Conservation (phyloP, 2,113 vertebrate species). For the Cinclus mexicanus region DNA sequence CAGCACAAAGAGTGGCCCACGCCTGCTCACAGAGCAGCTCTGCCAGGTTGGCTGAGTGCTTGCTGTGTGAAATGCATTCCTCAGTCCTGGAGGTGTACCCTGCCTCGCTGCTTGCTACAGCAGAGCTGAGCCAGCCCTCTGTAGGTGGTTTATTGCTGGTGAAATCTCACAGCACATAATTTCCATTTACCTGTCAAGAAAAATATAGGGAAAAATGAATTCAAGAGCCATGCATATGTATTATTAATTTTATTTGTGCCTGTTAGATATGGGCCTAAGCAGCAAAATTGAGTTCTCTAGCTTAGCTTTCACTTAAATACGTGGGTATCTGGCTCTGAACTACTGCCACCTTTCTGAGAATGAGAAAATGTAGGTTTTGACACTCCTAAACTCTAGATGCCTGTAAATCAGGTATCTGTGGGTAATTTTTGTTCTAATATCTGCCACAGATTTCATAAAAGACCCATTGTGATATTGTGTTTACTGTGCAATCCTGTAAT, state of each 20-base stretch:
- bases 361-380: neutral
- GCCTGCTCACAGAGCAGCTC: accelerated
- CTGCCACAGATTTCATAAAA: neutral
- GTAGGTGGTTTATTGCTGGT: constrained; percentile 25
- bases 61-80: neutral
- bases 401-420: neutral
- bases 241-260: constrained; percentile 65
- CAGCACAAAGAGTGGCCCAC: accelerated
- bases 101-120: neutral
- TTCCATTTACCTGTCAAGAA: constrained; percentile 51
- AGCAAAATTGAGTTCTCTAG: neutral
- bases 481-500: neutral
- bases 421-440: neutral
- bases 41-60: accelerated
- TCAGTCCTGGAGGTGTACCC: neutral
- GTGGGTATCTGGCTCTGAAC: neutral
- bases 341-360: constrained; percentile 7
- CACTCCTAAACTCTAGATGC: neutral
- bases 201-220: constrained; percentile 59
- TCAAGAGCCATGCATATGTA: constrained; percentile 36
- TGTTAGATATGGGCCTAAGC: constrained; percentile 32
- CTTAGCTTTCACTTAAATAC: neutral
- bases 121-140: constrained; percentile 5
- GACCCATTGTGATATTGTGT: accelerated
- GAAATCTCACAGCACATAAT: neutral